Conservation (phyloP, 2,113 vertebrate species). For the Rhea pennata region DNA sequence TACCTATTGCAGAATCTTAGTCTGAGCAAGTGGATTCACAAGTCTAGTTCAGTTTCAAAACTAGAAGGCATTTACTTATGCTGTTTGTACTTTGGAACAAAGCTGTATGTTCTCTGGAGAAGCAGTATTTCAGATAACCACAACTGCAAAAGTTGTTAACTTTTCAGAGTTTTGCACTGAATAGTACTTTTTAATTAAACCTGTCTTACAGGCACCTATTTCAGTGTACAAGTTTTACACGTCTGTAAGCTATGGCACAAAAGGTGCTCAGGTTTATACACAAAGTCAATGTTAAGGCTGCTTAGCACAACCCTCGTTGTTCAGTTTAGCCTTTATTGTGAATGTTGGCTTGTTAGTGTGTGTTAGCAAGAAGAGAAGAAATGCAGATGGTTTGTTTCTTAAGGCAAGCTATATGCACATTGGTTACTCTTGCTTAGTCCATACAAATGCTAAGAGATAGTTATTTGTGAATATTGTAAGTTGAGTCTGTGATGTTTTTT, state of each 20-base stretch:
- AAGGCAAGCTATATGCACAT: not conserved
- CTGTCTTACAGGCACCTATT: not conserved
- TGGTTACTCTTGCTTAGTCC: not conserved
- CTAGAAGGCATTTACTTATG: not conserved
- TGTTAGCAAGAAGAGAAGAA: constrained; percentile 20
- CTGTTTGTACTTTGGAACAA: not conserved
- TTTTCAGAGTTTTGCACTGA: not conserved
- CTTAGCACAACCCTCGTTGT: not conserved
- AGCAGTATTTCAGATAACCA: not conserved
- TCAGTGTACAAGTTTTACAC: not conserved
- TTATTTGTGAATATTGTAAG: not conserved
- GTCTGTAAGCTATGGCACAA: not conserved
- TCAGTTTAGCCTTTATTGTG: constrained; percentile 14
- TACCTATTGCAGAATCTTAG: not conserved
- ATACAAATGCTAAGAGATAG: not conserved
- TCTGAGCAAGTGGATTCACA: not conserved
- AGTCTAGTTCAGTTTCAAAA: not conserved
- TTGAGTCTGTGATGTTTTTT: not conserved
- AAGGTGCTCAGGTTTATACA: not conserved
- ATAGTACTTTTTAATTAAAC: constrained; percentile 2
- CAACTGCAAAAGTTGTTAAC: not conserved
- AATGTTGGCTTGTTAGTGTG: not conserved
- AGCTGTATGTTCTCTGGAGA: not conserved
- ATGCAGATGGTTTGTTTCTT: constrained; percentile 12
- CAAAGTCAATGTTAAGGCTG: not conserved